Base-by-base conservation (phyloP, 2,888 invertebrate species). In the Notodonta ziczac region DNA sequence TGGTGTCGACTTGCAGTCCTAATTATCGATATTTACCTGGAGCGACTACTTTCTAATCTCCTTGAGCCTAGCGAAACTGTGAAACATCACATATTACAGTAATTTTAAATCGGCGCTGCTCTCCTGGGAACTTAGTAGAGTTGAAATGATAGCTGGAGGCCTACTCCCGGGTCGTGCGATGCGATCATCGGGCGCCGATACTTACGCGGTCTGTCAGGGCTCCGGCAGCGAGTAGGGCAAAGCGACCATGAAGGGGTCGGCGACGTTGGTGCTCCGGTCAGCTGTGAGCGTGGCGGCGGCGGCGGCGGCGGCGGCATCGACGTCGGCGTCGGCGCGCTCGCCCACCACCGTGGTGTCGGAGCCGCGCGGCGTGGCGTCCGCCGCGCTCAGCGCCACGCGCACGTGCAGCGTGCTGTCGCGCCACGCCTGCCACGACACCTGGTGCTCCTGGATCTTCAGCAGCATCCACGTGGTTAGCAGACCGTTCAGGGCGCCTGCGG, bases 361-460 rank as follows among this genome's bases (percentile, higher is more conserved):
- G 50, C 60, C 69, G 63, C 67, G 79, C 56, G 76, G 72, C 12
- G 80, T 69, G 65, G 67, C 69, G 58, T 64, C 61, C 63, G 65
- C 72, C 64, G 84, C 83, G 39, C 80, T 85, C 60, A 93, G 86
- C 48, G 86, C 73, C 67, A 93, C 92, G 80, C 80, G 90, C 77
- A 93, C 90, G 84, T 89, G 90, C 76, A 92, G 86, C 58, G 90
- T 89, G 81, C 85, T 83, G 85, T 90, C 92, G 42, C 93, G 88
- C 93, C 93, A 93, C 70, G 89, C 82, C 72, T 85, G 90, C 93
- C 93, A 93, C 70, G 93, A 89, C 76, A 83, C 54, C 85, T 92
- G 93, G 83, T 93, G 93, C 84, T 93, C 93, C 76, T 93, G 93
- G 70, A 93, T 84, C 86, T 92, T 93, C 50, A 93, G 87, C 77